A percentile compares a stretch with the other conserved stretches of the same genome.
Evolutionary conservation across 2,113 vertebrate genomes (phyloP).

Genomic region (Salvelinus namaycush): DNA sequence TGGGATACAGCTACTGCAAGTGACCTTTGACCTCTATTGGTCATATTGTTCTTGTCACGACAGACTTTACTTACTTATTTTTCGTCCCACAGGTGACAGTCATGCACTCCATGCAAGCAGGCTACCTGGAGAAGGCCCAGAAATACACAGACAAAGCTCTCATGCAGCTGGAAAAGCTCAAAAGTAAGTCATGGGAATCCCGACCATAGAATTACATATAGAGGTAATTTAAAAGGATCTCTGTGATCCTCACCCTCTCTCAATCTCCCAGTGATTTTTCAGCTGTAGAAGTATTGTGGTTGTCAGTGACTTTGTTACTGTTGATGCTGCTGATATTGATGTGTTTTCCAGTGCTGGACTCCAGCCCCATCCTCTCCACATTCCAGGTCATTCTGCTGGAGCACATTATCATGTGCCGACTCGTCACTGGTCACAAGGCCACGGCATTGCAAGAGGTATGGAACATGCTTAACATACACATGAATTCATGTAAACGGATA

Average conservation of each 20-base stretch:
- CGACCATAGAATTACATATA: too few species aligned
- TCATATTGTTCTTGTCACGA: neutral
- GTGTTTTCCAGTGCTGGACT: conserved; percentile 86
- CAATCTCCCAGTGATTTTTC: too few species aligned
- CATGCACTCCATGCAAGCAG: conserved; percentile 99
- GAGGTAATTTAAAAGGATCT: neutral
- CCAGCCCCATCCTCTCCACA: conserved; percentile 96
- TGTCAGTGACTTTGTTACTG: too few species aligned
- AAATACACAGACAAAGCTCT: conserved; percentile 99
- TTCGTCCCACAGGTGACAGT: conserved; percentile 87
- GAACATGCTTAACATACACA: neutral
- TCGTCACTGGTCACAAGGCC: conserved; percentile 97
- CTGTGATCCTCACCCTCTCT: too few species aligned
- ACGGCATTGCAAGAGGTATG: conserved; percentile 92
- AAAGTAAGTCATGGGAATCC: conserved; percentile 77
- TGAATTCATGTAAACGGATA: neutral
- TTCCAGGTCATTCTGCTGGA: conserved; percentile 98
- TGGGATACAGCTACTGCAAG: conserved; percentile 52
- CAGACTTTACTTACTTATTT: neutral
- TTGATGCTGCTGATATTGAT: too few species aligned
- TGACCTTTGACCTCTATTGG: neutral
- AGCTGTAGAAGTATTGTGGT: too few species aligned
- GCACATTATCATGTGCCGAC: conserved; percentile 98
- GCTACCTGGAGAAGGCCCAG: conserved; percentile 97
- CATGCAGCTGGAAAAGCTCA: conserved; percentile 98